phyloP scores from a whole-genome alignment of 2,888 invertebrate genomes.

The Furcula furcula region DNA sequence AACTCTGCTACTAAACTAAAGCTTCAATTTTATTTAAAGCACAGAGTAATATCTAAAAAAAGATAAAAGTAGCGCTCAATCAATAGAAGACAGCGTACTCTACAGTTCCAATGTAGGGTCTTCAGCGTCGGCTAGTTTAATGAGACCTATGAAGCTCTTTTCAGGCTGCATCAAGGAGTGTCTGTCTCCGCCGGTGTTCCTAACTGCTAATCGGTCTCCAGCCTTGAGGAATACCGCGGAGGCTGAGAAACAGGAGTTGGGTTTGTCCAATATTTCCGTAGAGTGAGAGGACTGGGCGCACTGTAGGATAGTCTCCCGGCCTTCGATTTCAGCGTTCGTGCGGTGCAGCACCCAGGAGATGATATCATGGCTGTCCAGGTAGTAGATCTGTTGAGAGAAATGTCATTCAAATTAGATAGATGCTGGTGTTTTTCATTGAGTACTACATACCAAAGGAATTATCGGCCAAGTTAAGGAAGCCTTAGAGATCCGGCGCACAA shows the following conservation, averaged over 20 bases:
- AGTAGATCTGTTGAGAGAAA: conserved; percentile 83
- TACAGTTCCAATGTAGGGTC: conserved; percentile 62
- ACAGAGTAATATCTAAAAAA: too few species aligned
- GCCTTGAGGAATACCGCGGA: conserved; percentile 83
- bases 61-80: too few species aligned
- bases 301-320: conserved; percentile 84
- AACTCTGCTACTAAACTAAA: too few species aligned
- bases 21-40: too few species aligned
- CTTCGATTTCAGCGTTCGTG: conserved; percentile 75
- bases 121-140: conserved; percentile 85
- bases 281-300: conserved; percentile 87
- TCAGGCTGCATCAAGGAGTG: conserved; percentile 87
- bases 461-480: too few species aligned
- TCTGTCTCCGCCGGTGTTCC: conserved; percentile 85
- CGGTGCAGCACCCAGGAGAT: conserved; percentile 88
- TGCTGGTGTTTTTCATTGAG: too few species aligned
- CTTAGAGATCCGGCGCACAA: too few species aligned
- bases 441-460: too few species aligned
- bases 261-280: conserved; percentile 75
- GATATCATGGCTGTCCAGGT: conserved; percentile 88
- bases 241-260: conserved; percentile 89
- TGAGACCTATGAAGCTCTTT: conserved; percentile 92
- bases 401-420: too few species aligned
- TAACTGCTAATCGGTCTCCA: conserved; percentile 85
- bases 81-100: conserved; percentile 6